Conservation (phyloP, 2,113 vertebrate genomes). For the Pachypanchax playfairii region DNA sequence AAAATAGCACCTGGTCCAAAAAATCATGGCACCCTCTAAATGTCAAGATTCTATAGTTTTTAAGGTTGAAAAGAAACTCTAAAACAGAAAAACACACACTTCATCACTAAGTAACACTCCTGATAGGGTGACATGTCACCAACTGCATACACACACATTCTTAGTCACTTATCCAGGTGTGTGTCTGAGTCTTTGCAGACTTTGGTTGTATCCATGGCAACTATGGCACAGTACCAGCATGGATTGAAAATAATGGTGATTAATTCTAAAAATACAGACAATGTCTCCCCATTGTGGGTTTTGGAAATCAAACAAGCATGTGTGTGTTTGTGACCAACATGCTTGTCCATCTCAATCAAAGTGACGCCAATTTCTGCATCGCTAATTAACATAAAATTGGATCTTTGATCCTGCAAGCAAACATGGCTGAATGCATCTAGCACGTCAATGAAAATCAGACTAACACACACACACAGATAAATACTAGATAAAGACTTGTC, state of each 20-base stretch:
- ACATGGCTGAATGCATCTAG: constrained; percentile 40
- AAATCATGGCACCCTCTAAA: too few relatives aligned
- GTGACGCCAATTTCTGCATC: constrained; percentile 49
- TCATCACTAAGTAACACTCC: not conserved
- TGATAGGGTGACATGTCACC: not conserved
- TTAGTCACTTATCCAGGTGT: constrained; percentile 16
- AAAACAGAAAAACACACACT: not conserved
- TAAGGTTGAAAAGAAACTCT: too few relatives aligned
- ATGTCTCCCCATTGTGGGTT: not conserved
- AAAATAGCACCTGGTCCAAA: too few relatives aligned
- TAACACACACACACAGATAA: constrained; percentile 14
- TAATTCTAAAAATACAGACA: constrained; percentile 32
- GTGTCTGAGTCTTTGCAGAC: constrained; percentile 4
- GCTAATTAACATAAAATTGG: constrained; percentile 62
- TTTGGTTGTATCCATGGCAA: constrained; percentile 44
- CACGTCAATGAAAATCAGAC: constrained; percentile 28
- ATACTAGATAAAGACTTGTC: not conserved
- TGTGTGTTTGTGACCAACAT: constrained; percentile 7
- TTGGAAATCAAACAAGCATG: not conserved
- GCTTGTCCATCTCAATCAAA: constrained; percentile 47
- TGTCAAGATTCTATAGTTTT: too few relatives aligned
- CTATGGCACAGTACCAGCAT: constrained; percentile 17
- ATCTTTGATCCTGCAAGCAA: constrained; percentile 57
- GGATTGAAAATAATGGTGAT: constrained; percentile 25
- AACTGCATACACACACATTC: not conserved